Percentiles rank a stretch among this genome's conserved stretches.
phyloP scores from a whole-genome alignment of 2,888 invertebrate species.

The Selenia dentaria region DNA sequence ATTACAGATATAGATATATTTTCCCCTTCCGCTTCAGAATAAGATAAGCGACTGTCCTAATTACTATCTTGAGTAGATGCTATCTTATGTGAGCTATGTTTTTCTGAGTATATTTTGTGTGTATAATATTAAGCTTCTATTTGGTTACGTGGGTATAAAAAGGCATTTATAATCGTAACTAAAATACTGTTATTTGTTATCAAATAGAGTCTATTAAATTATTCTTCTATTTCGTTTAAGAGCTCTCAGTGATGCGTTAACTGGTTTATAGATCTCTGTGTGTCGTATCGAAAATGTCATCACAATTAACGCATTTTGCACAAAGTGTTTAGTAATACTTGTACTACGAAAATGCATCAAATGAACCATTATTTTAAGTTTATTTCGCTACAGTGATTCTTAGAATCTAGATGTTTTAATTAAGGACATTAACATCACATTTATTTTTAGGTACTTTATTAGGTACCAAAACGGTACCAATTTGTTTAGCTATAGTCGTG shows the following conservation, averaged over 20 bases:
- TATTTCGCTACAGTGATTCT: slow-evolving; percentile 35
- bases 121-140: slow-evolving; percentile 58
- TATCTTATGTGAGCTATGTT: slow-evolving; percentile 50
- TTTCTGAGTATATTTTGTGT: slow-evolving; percentile 43
- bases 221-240: slow-evolving; percentile 68
- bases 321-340: slow-evolving; percentile 31
- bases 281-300: slow-evolving; percentile 33
- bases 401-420: slow-evolving; percentile 36
- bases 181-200: slow-evolving; percentile 76
- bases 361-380: slow-evolving; percentile 36
- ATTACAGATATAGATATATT: slow-evolving; percentile 63
- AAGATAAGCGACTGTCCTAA: slow-evolving; percentile 55
- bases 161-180: slow-evolving; percentile 73
- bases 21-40: slow-evolving; percentile 61
- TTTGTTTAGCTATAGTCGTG: slow-evolving; percentile 13
- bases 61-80: slow-evolving; percentile 54
- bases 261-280: slow-evolving; percentile 42
- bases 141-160: slow-evolving; percentile 60
- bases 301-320: slow-evolving; percentile 38
- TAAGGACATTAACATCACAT: slow-evolving; percentile 27
- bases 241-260: slow-evolving; percentile 45
- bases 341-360: slow-evolving; percentile 25
- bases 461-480: slow-evolving; percentile 13
- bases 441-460: slow-evolving; percentile 17
- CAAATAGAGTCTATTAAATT: slow-evolving; percentile 80